These are phyloP conservation scores for Drosophila macrothrix DNA, from an alignment of 2,888 invertebrate genomes.

Conservation along the genomic window DNA sequence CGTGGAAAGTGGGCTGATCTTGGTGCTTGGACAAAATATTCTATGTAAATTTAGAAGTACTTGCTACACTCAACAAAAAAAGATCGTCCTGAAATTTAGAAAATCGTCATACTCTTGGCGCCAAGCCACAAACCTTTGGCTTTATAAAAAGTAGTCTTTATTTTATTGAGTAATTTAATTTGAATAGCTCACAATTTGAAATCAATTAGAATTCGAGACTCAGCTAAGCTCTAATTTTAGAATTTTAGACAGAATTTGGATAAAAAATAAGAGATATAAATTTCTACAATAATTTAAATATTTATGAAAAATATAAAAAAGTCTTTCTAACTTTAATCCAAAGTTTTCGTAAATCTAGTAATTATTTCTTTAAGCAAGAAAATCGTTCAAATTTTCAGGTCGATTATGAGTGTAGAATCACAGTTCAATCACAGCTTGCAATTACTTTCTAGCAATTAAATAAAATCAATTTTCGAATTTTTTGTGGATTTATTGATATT, in stretches of 20 bases:
- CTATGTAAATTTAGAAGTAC: background rate
- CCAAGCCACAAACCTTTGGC: background rate
- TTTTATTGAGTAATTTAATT: background rate
- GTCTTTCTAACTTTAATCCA: background rate
- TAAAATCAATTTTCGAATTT: too few relatives aligned
- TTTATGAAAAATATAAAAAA: background rate
- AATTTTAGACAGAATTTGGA: background rate
- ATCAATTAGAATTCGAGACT: background rate
- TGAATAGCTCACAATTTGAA: background rate
- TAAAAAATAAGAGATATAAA: background rate
- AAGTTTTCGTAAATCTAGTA: background rate
- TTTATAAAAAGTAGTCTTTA: background rate
- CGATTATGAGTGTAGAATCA: background rate
- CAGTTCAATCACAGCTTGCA: background rate
- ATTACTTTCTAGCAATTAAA: background rate
- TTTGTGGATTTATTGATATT: background rate
- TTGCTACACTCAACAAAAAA: background rate
- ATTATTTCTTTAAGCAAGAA: background rate
- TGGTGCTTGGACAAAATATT: background rate
- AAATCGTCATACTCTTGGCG: background rate
- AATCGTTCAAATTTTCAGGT: background rate
- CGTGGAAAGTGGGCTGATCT: slow-evolving; percentile 12
- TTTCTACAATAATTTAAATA: background rate
- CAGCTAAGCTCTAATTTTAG: background rate
- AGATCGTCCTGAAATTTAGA: background rate